Conservation (phyloP, 2,113 vertebrate genomes). For the Pluvianellus socialis region DNA sequence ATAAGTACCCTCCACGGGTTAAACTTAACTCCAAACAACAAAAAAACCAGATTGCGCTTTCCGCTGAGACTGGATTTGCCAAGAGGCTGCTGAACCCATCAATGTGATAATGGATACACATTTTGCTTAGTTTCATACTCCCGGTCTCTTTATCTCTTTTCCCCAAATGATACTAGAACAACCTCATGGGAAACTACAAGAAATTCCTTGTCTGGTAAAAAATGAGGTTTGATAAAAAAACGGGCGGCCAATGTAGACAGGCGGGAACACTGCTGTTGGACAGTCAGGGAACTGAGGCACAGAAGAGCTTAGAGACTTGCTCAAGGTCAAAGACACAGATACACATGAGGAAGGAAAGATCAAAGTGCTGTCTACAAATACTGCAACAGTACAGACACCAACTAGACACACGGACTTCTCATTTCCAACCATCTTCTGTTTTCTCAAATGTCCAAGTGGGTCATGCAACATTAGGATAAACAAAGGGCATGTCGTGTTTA, state of each 20-base stretch:
- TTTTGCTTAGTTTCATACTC: background rate
- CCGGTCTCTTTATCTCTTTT: background rate
- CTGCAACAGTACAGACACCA: background rate
- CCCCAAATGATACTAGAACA: background rate
- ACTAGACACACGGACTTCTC: accelerated
- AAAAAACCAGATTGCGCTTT: background rate
- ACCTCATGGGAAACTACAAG: background rate
- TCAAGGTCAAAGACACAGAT: background rate
- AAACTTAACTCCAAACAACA: background rate
- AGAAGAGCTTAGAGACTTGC: background rate
- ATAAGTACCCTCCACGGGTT: background rate
- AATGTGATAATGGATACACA: background rate
- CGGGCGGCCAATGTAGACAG: background rate
- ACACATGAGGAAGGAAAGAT: background rate
- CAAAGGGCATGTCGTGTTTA: background rate
- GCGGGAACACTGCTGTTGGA: background rate
- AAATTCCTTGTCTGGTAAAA: background rate
- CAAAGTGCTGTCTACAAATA: background rate
- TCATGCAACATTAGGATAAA: background rate
- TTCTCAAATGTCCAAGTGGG: background rate
- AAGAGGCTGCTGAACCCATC: background rate
- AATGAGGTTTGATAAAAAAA: background rate
- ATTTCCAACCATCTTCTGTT: background rate
- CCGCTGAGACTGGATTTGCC: background rate
- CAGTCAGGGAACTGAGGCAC: background rate